Conservation (phyloP, 2,888 invertebrate genomes). For the Lycaena phlaeas region DNA sequence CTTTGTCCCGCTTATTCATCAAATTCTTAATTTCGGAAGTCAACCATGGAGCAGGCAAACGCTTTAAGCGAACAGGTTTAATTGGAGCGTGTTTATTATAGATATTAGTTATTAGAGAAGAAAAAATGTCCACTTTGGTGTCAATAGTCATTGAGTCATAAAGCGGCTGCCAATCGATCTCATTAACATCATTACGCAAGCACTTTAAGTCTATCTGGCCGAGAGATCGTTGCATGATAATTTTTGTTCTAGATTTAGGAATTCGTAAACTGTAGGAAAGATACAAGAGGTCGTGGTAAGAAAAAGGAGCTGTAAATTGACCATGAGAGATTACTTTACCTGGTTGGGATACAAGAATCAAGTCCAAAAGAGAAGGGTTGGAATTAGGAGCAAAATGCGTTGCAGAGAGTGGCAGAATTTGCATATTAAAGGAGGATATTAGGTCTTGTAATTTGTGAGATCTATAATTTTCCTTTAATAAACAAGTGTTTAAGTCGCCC, state of each 20-base stretch:
- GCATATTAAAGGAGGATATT: slow-evolving; percentile 8
- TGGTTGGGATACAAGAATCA: slow-evolving; percentile 2
- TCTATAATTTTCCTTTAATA: slow-evolving; percentile 9
- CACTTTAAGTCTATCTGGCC: not conserved
- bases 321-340: not conserved
- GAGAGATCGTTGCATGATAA: not conserved
- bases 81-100: not conserved
- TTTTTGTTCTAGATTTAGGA: not conserved
- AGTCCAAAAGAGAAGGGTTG: slow-evolving; percentile 7
- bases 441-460: slow-evolving; percentile 4
- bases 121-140: not conserved
- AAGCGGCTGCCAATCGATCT: not conserved
- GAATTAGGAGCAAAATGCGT: slow-evolving; percentile 9
- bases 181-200: not conserved
- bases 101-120: not conserved
- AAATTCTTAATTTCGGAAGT: not conserved
- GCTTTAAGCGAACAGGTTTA: not conserved
- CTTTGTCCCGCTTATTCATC: slow-evolving; percentile 1
- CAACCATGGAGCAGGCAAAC: slow-evolving; percentile 5
- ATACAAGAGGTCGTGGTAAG: slow-evolving; percentile 1
- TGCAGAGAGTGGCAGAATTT: slow-evolving; percentile 6
- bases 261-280: not conserved
- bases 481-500: too few relatives aligned
- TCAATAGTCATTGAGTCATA: not conserved
- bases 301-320: slow-evolving; percentile 1